phyloP scores from a whole-genome alignment of 2,113 vertebrate species.

The Myiozetetes cayanensis region DNA sequence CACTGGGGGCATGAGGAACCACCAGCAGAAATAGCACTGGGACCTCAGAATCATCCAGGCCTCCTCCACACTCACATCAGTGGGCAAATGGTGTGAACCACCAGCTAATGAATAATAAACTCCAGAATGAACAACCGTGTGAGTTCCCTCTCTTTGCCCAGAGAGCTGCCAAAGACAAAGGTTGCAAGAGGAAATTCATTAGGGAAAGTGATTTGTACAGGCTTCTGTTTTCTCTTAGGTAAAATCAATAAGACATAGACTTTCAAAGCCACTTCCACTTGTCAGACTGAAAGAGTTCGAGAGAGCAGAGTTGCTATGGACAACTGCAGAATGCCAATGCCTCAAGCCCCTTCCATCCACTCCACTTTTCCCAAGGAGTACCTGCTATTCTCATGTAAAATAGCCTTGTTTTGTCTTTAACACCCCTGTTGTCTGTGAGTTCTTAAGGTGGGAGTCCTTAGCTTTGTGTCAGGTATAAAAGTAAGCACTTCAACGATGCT shows the following conservation, averaged over 20 bases:
- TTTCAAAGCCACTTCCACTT: background rate
- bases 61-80: background rate
- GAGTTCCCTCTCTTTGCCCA: background rate
- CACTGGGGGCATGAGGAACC: conserved; percentile 69
- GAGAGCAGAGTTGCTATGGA: background rate
- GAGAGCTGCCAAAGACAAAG: background rate
- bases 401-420: background rate
- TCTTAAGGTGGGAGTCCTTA: background rate
- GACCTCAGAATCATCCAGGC: background rate
- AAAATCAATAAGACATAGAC: background rate
- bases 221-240: background rate
- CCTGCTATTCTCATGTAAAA: background rate
- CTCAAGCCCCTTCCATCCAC: background rate
- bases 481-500: background rate
- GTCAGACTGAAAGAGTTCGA: background rate
- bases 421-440: background rate
- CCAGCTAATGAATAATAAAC: background rate
- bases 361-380: background rate
- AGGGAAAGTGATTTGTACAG: background rate
- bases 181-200: background rate
- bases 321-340: background rate
- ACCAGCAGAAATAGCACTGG: conserved; percentile 60
- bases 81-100: background rate
- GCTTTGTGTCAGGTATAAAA: background rate
- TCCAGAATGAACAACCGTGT: background rate